Base-by-base conservation (phyloP, 2,888 invertebrate genomes). In the Automeris io region DNA sequence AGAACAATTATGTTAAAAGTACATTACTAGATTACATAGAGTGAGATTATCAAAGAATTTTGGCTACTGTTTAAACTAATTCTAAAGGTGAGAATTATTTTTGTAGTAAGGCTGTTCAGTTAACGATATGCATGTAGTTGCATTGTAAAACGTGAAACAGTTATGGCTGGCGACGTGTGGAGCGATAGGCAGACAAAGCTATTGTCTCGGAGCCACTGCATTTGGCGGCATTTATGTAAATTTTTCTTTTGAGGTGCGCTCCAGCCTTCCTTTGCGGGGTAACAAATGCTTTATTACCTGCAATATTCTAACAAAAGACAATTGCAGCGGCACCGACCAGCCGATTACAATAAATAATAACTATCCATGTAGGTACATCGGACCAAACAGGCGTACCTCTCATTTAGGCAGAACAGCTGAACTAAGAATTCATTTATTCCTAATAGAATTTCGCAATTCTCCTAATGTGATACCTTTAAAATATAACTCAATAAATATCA, bases 181-280 rank as follows among this genome's bases (percentile, higher is more conserved):
- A 70, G 71, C 61, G 62, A 73, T 64, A 66, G 68, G 70, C 74
- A 70, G 75, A 82, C 83, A 83, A 85, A 82, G 83, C 69, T 78
- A 81, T 86, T 86, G 85, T 85, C 69, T 76, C 64, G 49, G 47
- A 54, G 57, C 57, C 62, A 56, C 69, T 66, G 69, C 64, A 70
- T 79, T 75, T 70, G 75, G 70, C 74, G 71, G 75, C 68, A 70
- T 70, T 77, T 83, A 83, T 83, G 85, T 73, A 74, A 81, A 86
- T 83, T 76, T n/a, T n/a, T 76, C 78, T 78, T 77, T 81, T 72
- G 71, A 81, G 67, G 68, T 61, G 63, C 65, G 61, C 61, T 60
- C 55, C 61, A 61, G 58, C 62, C 73, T 75, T 66, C 71, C 67
- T 67, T 72, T 65, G 59, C 62, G 51, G 65, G 62, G 51, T 54